A percentile compares a stretch with the other conserved stretches of the same genome.
phyloP scores from a whole-genome alignment of 53 echinoderm and acorn worm genomes.

The Temnopleurus reevesii region DNA sequence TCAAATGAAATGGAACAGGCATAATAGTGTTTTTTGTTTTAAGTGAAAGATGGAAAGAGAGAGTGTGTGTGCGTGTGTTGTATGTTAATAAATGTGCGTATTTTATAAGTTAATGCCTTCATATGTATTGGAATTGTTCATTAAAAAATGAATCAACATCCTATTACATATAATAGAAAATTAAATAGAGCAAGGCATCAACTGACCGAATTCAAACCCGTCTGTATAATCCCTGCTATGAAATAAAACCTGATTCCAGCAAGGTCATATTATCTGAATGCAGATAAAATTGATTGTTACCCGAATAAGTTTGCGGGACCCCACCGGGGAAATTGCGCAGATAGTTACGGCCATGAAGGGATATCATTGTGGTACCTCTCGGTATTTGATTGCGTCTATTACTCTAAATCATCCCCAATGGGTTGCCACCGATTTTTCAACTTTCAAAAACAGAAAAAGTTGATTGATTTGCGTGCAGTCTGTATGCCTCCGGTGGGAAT shows the following conservation, averaged over 20 bases:
- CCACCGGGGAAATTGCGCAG: constrained; percentile 5
- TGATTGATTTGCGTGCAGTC: background rate
- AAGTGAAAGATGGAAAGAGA: too few relatives aligned
- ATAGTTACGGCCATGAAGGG: background rate
- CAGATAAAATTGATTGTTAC: background rate
- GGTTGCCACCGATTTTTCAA: background rate
- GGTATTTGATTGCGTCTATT: constrained; percentile 1
- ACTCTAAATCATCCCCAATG: background rate
- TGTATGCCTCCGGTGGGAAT: background rate
- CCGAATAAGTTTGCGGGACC: background rate
- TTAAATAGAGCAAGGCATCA: background rate
- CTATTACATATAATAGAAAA: too few relatives aligned
- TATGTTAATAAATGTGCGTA: too few relatives aligned
- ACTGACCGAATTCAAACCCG: background rate
- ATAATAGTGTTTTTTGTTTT: too few relatives aligned
- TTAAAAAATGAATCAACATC: too few relatives aligned
- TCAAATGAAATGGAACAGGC: too few relatives aligned
- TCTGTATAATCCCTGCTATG: background rate
- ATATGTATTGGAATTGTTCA: too few relatives aligned
- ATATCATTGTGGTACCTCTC: background rate
- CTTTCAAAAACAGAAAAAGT: background rate
- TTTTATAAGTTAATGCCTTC: too few relatives aligned
- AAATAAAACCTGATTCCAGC: too few relatives aligned
- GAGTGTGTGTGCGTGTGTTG: too few relatives aligned
- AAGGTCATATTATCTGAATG: background rate